Evolutionary conservation across 2,797 vertebrate species (phyloP).

Genomic region (Paratrypauchen microcephalus): DNA sequence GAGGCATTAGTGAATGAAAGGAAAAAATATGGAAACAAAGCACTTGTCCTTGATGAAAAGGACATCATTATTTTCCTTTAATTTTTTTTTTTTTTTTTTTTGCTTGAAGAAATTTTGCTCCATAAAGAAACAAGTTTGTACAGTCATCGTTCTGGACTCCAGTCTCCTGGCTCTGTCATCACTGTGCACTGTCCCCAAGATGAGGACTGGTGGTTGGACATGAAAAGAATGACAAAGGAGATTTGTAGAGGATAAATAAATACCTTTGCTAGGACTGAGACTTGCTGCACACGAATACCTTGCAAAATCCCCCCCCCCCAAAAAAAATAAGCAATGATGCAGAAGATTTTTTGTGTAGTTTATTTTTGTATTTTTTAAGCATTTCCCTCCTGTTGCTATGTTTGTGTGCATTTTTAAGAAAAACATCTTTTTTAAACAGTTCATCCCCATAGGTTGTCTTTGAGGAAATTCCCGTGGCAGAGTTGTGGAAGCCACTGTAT

Average conservation of each 20-base stretch:
- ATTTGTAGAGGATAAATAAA: slow-evolving; percentile 66
- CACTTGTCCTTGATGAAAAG: slow-evolving; percentile 78
- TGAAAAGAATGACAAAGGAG: slow-evolving; percentile 51
- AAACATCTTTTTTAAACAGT: slow-evolving; percentile 62
- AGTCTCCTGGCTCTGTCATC: slow-evolving; percentile 72
- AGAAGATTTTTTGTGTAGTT: slow-evolving; percentile 82
- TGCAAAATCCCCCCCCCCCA: slow-evolving; percentile 61
- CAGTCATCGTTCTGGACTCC: slow-evolving; percentile 70
- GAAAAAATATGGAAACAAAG: slow-evolving; percentile 71
- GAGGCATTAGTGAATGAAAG: slow-evolving; percentile 65
- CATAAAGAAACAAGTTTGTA: slow-evolving; percentile 68
- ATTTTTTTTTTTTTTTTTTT: slow-evolving; percentile 39
- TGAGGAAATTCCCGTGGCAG: slow-evolving; percentile 63
- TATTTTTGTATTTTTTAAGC: slow-evolving; percentile 86
- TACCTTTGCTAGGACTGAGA: slow-evolving; percentile 74
- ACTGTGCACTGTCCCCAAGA: slow-evolving; percentile 73
- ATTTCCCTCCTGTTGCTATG: slow-evolving; percentile 51
- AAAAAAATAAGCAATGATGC: slow-evolving; percentile 75
- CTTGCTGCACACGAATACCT: slow-evolving; percentile 70
- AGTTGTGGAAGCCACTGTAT: slow-evolving; percentile 67
- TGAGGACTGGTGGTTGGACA: slow-evolving; percentile 64
- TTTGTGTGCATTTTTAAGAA: slow-evolving; percentile 77
- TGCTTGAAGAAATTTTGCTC: slow-evolving; percentile 63
- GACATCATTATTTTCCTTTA: slow-evolving; percentile 55
- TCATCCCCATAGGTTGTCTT: slow-evolving; percentile 73